Conservation (phyloP, 2,797 vertebrate species). For the Anguilla anguilla region DNA sequence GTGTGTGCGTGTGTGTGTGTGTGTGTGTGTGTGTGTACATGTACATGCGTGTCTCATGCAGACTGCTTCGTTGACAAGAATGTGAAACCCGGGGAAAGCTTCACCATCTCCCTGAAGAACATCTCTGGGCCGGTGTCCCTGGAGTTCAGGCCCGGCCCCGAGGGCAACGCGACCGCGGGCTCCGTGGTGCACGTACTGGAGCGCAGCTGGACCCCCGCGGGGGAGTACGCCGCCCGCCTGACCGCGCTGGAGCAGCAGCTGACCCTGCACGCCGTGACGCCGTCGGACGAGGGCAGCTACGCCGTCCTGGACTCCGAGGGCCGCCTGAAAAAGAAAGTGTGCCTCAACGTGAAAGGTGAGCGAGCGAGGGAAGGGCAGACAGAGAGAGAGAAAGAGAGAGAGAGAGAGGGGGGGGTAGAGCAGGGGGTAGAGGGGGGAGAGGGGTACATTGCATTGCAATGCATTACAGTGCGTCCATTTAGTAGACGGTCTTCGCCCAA, state of each 20-base stretch:
- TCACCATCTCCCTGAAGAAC: slow-evolving; percentile 51
- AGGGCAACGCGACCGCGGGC: slow-evolving; percentile 69
- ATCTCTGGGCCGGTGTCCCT: slow-evolving; percentile 56
- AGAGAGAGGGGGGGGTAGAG: not conserved
- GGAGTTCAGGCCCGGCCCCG: slow-evolving; percentile 64
- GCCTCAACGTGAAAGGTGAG: slow-evolving; percentile 78
- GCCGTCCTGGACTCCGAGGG: slow-evolving; percentile 59
- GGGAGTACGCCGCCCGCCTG: slow-evolving; percentile 61
- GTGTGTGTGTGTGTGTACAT: not conserved
- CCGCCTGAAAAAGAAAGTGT: slow-evolving; percentile 63
- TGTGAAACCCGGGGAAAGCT: slow-evolving; percentile 68
- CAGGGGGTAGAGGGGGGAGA: not conserved
- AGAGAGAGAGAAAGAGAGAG: not conserved
- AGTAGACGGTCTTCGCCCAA: not conserved
- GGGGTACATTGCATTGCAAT: not conserved
- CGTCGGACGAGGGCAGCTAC: slow-evolving; percentile 74
- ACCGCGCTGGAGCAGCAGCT: slow-evolving; percentile 42
- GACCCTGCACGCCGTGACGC: slow-evolving; percentile 59
- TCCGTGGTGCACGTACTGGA: slow-evolving; percentile 60
- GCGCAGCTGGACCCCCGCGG: slow-evolving; percentile 17
- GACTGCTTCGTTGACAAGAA: slow-evolving; percentile 69
- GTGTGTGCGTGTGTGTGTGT: not conserved
- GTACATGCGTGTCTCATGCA: slow-evolving; percentile 42
- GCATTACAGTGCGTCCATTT: not conserved
- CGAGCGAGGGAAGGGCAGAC: slow-evolving; percentile 35